Evolutionary conservation across 2,113 vertebrate genomes (phyloP), one percentile per base, ranked within the genome.

Genomic region (Macaca mulatta): DNA sequence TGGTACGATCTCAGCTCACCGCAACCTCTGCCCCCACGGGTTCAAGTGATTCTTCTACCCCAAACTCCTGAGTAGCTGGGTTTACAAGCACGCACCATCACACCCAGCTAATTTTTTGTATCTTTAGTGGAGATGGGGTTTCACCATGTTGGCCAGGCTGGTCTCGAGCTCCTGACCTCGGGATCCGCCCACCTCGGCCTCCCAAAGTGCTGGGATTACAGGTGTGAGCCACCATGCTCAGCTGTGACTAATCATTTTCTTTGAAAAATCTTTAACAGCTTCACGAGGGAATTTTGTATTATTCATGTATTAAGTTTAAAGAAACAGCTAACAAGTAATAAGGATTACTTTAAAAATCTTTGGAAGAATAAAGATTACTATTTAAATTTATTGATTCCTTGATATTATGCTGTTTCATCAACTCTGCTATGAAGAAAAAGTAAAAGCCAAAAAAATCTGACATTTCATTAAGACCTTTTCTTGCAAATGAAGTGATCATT

Each of bases 191-290:
- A 20, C 52, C 52, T 55, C 2, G 18, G 52, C 52, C 52, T 55
- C 52, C 52, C 52, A 55, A 55, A 55, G 52, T 55, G 52, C 52
- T 55, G 52, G 52, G 18, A 55, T 55, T 55, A 55, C 52, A 55
- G 52, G 52, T 55, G 52, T 55, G 52, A 20, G 18, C 52, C 17
- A 55, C 52, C 6, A 55, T 55, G 52, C 52, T 18, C 52, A 55
- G 52, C 52, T 75, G 14, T 69, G 55, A 52, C 83, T 59, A 50
- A 81, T 55, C 69, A 52, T 79, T 84, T 92, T 74, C 77, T 91
- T 92, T 90, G 45, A 97, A 93, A 93, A 96, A 52, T 78, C 14
- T 96, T 94, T 45, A 94, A 79, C 27, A 97, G 55, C 40, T 57
- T 79, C 52, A 59, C 12, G 70, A 48, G 38, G 64, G 17, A 96